These are phyloP conservation scores for Drosophila borealis DNA, from an alignment of 2,888 invertebrate species.

Conservation along the genomic window DNA sequence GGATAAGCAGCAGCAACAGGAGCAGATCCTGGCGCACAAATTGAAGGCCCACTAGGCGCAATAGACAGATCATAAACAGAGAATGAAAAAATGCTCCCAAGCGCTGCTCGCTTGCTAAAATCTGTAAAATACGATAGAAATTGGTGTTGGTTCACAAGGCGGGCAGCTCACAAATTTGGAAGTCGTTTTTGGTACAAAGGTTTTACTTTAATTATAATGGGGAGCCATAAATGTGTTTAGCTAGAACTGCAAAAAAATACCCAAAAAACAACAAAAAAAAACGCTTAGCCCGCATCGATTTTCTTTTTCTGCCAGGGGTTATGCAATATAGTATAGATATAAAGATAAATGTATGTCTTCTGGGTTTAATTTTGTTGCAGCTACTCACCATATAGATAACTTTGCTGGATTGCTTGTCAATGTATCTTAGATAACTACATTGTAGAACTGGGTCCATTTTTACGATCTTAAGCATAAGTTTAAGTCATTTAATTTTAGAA, in stretches of 20 bases:
- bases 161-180: conserved; percentile 53
- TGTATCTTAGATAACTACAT: conserved; percentile 11
- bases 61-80: background rate
- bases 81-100: conserved; percentile 43
- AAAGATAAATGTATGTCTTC: conserved; percentile 4
- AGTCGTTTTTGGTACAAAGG: conserved; percentile 74
- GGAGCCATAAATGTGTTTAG: conserved; percentile 62
- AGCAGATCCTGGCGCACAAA: conserved; percentile 52
- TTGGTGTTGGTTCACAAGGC: conserved; percentile 70
- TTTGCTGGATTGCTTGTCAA: conserved; percentile 57
- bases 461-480: conserved; percentile 69
- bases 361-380: conserved; percentile 4
- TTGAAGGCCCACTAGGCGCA: conserved; percentile 70
- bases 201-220: conserved; percentile 62
- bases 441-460: conserved; percentile 72
- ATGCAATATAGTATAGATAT: conserved; percentile 5
- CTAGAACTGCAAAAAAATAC: conserved; percentile 27
- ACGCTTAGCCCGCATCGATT: conserved; percentile 24
- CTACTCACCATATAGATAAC: conserved; percentile 32
- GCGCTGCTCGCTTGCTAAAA: conserved; percentile 43
- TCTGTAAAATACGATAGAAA: conserved; percentile 54
- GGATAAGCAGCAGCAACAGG: conserved; percentile 25
- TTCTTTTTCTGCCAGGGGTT: conserved; percentile 29
- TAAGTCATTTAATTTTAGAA: conserved; percentile 74
- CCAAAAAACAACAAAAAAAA: conserved; percentile 5